A percentile compares a stretch with the other conserved stretches of the same genome.
Evolutionary conservation across 2,888 invertebrate species (phyloP).

Genomic region (Patella ulyssiponensis): DNA sequence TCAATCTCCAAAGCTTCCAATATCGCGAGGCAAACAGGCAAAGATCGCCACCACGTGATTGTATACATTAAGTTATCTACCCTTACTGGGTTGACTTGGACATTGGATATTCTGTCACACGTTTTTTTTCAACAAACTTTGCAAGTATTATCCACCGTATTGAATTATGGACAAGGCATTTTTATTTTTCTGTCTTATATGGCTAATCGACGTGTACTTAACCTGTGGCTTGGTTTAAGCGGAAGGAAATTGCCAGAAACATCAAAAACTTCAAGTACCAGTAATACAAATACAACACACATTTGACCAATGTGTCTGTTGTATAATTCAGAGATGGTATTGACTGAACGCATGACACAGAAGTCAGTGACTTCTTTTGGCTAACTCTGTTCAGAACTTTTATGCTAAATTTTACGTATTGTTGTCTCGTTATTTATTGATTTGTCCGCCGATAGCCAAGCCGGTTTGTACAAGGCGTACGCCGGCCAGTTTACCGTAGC

Average conservation of each 20-base stretch:
- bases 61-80: constrained; percentile 51
- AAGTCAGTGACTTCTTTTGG: too few species aligned
- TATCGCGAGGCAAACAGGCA: constrained; percentile 23
- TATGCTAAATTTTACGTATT: too few species aligned
- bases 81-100: constrained; percentile 55
- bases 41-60: constrained; percentile 39
- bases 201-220: constrained; percentile 43
- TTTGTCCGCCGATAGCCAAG: too few species aligned
- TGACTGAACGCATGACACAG: too few species aligned
- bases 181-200: constrained; percentile 51
- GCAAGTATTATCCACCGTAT: constrained; percentile 42
- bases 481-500: too few species aligned
- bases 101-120: constrained; percentile 48
- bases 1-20: constrained; percentile 37
- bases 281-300: neutral
- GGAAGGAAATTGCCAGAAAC: neutral
- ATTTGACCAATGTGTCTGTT: too few species aligned
- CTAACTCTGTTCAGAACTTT: too few species aligned
- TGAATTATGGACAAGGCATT: constrained; percentile 52
- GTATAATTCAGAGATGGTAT: too few species aligned
- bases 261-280: neutral
- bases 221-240: constrained; percentile 36
- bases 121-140: constrained; percentile 42
- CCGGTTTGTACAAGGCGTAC: too few species aligned
- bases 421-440: too few species aligned